Evolutionary conservation across 1,140 invertebrate genomes (phyloP).

Genomic region (Trichonephila clavata): DNA sequence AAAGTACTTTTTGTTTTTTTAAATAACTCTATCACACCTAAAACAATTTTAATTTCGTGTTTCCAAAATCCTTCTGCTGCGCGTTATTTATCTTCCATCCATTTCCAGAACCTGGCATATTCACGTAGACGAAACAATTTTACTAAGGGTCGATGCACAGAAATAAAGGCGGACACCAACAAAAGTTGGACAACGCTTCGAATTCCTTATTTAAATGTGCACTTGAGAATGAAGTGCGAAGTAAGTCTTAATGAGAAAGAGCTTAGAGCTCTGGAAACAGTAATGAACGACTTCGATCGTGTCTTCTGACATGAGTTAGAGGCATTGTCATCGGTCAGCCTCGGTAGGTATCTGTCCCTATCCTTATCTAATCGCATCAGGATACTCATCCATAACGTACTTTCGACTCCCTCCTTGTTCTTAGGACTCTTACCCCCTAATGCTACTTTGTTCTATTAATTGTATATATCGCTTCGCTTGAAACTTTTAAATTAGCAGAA

Average conservation of each 20-base stretch:
- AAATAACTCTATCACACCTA: too few species aligned
- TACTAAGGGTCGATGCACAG: neutral
- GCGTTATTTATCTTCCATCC: too few species aligned
- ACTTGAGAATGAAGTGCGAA: slow-evolving; percentile 55
- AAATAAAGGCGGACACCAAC: neutral
- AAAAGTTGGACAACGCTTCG: neutral
- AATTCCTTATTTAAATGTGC: slow-evolving; percentile 42
- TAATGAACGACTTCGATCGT: slow-evolving; percentile 66
- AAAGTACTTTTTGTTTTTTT: too few species aligned
- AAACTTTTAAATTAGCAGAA: slow-evolving; percentile 50
- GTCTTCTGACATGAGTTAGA: slow-evolving; percentile 67
- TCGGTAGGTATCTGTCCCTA: slow-evolving; percentile 40
- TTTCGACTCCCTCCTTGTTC: slow-evolving; percentile 15
- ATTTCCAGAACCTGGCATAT: neutral
- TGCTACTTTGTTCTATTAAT: slow-evolving; percentile 50
- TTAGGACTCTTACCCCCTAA: neutral
- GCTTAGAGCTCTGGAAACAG: slow-evolving; percentile 57
- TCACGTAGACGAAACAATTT: neutral
- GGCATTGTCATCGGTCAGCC: slow-evolving; percentile 68
- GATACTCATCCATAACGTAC: slow-evolving; percentile 59
- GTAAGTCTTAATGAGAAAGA: slow-evolving; percentile 50
- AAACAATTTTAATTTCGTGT: too few species aligned
- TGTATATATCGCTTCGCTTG: slow-evolving; percentile 39
- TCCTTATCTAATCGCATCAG: slow-evolving; percentile 68
- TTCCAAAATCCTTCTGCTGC: too few species aligned